Evolutionary conservation across 2,113 vertebrate genomes (phyloP), one percentile per base, ranked within the genome.

Genomic region (Leptobrachium ailaonicum): DNA sequence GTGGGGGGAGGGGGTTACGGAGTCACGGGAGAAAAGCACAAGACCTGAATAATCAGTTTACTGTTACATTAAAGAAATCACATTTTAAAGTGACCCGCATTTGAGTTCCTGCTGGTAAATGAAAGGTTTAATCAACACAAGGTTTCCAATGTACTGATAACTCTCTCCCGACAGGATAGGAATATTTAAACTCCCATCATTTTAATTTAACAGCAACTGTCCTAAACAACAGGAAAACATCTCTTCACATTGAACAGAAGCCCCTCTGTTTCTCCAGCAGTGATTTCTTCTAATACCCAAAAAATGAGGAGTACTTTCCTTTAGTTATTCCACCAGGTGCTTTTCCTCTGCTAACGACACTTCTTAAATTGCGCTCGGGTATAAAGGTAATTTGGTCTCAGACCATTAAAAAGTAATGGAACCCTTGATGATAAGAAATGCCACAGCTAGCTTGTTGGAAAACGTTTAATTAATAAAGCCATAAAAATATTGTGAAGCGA

Each of bases 331-430:
- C 93, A 93, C 93, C 93, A 94, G 93, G 93, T 92, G 92, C 92
- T 93, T 92, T 92, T 88, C 87, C 90, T 89, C 84, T 83, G 91
- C 93, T 94, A 94, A 94, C 92, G 92, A 94, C 85, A 91, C 92
- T 93, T 93, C 91, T 94, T 93, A 94, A 94, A 94, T 94, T 94
- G 91, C 90, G 84, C 92, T 90, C 89, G 92, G 88, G 91, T 92
- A 93, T 93, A 79, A 92, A 92, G 92, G 93, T 93, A 94, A 94
- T 94, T 94, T 92, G 92, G 92, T 92, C 87, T 94, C 91, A 93
- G 93, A 90, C 91, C 93, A 94, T 94, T 94, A 94, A 94, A 94
- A 94, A 94, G 92, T 94, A 94, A 94, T 94, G 91, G 91, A 93
- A 92, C 93, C 93, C 93, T 94, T 93, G 93, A 94, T 94, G 91